Conservation (phyloP, 2,888 invertebrate genomes). For the Amphipyra tragopoginis region DNA sequence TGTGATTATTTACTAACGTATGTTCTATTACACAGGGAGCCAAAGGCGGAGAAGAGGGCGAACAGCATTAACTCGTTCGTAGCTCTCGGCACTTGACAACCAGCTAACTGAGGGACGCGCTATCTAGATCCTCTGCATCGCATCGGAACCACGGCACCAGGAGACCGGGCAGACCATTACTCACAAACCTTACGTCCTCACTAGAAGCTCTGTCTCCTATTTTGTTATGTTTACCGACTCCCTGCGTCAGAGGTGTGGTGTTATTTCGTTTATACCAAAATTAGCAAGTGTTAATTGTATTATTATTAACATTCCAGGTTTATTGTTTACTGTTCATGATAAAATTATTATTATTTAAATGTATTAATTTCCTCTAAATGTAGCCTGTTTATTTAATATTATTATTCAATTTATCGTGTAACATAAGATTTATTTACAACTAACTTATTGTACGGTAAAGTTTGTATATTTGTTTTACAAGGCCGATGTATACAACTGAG, state of each 20-base stretch:
- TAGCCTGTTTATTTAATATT: slow-evolving; percentile 84
- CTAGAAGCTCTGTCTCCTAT: slow-evolving; percentile 75
- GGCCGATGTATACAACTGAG: slow-evolving; percentile 85
- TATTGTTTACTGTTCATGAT: slow-evolving; percentile 84
- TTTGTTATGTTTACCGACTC: slow-evolving; percentile 68
- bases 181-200: slow-evolving; percentile 47
- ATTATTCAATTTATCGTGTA: slow-evolving; percentile 82
- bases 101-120: slow-evolving; percentile 89
- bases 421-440: slow-evolving; percentile 89
- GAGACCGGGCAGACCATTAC: slow-evolving; percentile 68
- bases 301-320: slow-evolving; percentile 89
- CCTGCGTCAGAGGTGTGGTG: slow-evolving; percentile 78
- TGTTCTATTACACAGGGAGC: slow-evolving; percentile 90
- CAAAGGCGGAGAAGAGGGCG: slow-evolving; percentile 96
- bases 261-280: slow-evolving; percentile 85
- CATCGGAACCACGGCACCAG: slow-evolving; percentile 73
- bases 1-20: slow-evolving; percentile 29
- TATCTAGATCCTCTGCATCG: slow-evolving; percentile 83
- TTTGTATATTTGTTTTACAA: slow-evolving; percentile 85
- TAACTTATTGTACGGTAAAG: slow-evolving; percentile 82
- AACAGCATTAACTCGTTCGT: slow-evolving; percentile 95
- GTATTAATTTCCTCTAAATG: slow-evolving; percentile 79
- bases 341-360: slow-evolving; percentile 80
- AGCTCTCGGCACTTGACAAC: slow-evolving; percentile 93
- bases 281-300: slow-evolving; percentile 84